Evolutionary conservation across 2,113 vertebrate genomes (phyloP).

Genomic region (Mungos mungo): DNA sequence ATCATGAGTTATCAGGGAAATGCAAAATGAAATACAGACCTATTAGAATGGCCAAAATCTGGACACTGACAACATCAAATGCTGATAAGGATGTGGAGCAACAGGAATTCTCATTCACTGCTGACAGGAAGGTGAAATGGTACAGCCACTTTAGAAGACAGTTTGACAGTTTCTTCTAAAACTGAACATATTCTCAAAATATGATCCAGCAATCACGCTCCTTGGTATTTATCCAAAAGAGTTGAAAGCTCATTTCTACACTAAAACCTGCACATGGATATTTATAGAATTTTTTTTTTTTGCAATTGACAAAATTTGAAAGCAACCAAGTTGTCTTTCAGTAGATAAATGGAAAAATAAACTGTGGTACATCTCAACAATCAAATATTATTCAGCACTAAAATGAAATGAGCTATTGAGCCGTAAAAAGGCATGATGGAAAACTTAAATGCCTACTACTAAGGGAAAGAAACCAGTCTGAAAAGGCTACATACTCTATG

Average conservation of each 20-base stretch:
- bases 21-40: neutral
- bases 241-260: neutral
- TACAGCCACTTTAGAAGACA: neutral
- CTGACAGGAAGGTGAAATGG: neutral
- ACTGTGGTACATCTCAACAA: neutral
- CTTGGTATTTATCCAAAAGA: neutral
- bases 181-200: neutral
- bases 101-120: neutral
- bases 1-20: neutral
- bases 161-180: neutral
- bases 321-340: neutral
- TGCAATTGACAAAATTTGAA: neutral
- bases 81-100: neutral
- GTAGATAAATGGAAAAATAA: neutral
- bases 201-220: neutral
- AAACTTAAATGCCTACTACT: neutral
- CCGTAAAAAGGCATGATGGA: neutral
- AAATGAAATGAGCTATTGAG: neutral
- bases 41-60: neutral
- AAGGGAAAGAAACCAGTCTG: neutral
- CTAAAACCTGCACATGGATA: neutral
- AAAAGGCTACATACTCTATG: neutral
- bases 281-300: no score
- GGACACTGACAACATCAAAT: neutral
- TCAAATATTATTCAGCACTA: neutral